These are phyloP conservation scores for Rhinoderma darwinii DNA, from an alignment of 2,113 vertebrate species.

Conservation along the genomic window DNA sequence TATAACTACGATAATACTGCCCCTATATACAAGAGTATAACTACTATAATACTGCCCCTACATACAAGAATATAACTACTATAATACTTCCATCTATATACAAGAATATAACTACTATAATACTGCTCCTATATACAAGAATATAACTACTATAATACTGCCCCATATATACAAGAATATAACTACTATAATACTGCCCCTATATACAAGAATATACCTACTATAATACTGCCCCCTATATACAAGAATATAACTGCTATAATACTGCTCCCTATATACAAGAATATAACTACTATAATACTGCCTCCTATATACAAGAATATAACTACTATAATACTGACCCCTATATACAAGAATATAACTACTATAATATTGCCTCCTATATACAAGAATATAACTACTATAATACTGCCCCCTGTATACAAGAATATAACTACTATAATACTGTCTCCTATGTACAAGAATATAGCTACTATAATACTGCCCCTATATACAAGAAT, in stretches of 20 bases:
- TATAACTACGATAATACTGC: too few relatives aligned
- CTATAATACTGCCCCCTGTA: too few relatives aligned
- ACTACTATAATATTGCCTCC: too few relatives aligned
- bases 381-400: too few relatives aligned
- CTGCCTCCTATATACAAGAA: neutral
- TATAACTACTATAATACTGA: slow-evolving; percentile 3
- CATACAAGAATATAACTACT: neutral
- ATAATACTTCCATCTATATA: neutral
- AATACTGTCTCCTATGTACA: neutral
- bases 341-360: neutral
- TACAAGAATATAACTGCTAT: too few relatives aligned
- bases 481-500: neutral
- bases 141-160: neutral
- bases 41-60: neutral
- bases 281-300: slow-evolving; percentile 17
- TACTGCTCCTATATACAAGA: neutral
- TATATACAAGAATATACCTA: too few relatives aligned
- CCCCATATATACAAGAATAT: too few relatives aligned
- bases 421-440: neutral
- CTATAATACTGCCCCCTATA: too few relatives aligned
- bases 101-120: slow-evolving; percentile 3
- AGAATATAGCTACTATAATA: slow-evolving; percentile 2
- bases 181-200: too few relatives aligned
- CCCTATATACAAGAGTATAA: neutral
- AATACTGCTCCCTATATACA: too few relatives aligned